Percentiles rank a stretch among this genome's conserved stretches.
These are phyloP conservation scores for Hetaerina americana DNA, from an alignment of 1,140 invertebrate genomes.

Conservation along the genomic window DNA sequence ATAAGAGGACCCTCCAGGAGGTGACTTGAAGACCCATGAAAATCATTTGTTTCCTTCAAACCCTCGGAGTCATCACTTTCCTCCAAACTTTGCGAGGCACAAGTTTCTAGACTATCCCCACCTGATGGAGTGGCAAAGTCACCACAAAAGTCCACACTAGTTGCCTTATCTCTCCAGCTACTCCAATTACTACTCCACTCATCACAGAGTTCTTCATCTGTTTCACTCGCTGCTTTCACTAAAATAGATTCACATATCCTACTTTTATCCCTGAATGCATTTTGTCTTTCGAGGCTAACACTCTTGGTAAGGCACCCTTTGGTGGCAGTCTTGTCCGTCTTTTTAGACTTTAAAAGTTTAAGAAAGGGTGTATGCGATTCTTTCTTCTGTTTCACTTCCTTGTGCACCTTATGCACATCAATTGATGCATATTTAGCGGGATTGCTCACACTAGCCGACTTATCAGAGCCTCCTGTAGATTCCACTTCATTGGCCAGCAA, in stretches of 20 bases:
- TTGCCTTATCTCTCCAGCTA: background rate
- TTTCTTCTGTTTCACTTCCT: background rate
- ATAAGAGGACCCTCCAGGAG: background rate
- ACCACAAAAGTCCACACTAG: background rate
- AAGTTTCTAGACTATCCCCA: background rate
- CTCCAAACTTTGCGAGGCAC: background rate
- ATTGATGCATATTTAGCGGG: too few relatives aligned
- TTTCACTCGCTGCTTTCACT: slow-evolving; percentile 31
- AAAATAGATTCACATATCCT: background rate
- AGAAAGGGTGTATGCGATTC: background rate
- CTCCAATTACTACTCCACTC: background rate
- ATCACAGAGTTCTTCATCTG: slow-evolving; percentile 10
- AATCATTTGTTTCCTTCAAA: background rate
- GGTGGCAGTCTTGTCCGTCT: background rate
- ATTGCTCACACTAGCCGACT: background rate
- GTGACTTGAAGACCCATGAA: background rate
- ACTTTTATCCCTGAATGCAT: background rate
- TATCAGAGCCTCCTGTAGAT: background rate
- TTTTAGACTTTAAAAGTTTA: background rate
- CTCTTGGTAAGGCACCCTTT: background rate
- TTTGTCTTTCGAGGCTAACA: background rate
- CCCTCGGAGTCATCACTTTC: background rate
- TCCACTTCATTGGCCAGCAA: slow-evolving; percentile 43
- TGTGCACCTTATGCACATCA: background rate
- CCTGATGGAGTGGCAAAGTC: background rate